phyloP scores from a whole-genome alignment of 1,140 invertebrate species.

The Odontomachus brunneus region DNA sequence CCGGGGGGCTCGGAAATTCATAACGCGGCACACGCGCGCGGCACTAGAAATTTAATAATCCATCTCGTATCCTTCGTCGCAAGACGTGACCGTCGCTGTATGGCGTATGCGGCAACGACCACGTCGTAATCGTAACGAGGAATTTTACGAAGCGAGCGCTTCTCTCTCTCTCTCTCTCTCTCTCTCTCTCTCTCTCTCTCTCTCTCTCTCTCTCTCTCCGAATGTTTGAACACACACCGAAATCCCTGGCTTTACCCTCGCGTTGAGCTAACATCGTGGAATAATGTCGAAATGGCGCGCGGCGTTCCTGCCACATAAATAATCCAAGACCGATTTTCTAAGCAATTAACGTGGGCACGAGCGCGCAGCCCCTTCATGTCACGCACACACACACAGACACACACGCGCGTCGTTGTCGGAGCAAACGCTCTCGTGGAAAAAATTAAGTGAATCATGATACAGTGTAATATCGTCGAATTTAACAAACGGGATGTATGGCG shows the following conservation, averaged over 20 bases:
- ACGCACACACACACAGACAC: too few species aligned
- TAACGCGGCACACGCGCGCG: slow-evolving; percentile 56
- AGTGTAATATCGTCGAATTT: background rate
- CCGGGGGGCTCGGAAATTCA: background rate
- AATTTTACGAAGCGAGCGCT: slow-evolving; percentile 74
- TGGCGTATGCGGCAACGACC: slow-evolving; percentile 73
- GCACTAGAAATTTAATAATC: slow-evolving; percentile 80
- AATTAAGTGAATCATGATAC: slow-evolving; percentile 28
- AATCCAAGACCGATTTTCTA: slow-evolving; percentile 16
- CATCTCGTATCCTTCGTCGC: slow-evolving; percentile 76
- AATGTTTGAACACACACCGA: too few species aligned
- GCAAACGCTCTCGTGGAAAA: background rate
- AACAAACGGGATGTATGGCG: background rate
- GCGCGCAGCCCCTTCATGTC: background rate
- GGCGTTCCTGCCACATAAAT: background rate
- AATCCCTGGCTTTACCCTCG: background rate
- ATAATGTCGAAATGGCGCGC: slow-evolving; percentile 23
- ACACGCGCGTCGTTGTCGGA: slow-evolving; percentile 4
- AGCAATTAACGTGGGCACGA: slow-evolving; percentile 17
- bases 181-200: slow-evolving; percentile 40
- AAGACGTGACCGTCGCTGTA: slow-evolving; percentile 72
- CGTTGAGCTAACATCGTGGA: slow-evolving; percentile 21
- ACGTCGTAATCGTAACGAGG: slow-evolving; percentile 81
- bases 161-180: slow-evolving; percentile 18
- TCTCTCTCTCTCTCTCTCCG: background rate